These are phyloP conservation scores for Cacatua alba DNA, from an alignment of 2,113 vertebrate genomes.

Conservation along the genomic window DNA sequence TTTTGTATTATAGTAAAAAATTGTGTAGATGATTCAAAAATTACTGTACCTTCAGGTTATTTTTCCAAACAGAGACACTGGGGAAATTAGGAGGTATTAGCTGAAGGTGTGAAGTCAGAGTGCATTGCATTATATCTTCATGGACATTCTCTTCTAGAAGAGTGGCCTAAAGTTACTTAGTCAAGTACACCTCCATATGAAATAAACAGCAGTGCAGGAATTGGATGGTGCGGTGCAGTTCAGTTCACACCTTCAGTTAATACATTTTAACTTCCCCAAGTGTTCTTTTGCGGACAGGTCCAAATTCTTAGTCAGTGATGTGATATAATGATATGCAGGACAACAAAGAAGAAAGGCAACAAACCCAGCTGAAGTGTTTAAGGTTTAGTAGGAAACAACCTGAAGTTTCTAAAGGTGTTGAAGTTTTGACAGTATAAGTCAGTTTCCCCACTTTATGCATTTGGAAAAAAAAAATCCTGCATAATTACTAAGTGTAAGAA, in stretches of 20 bases:
- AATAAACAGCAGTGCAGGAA: not conserved
- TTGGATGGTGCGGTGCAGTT: not conserved
- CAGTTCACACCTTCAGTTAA: not conserved
- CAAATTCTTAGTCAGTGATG: not conserved
- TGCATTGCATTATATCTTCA: not conserved
- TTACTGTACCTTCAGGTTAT: not conserved
- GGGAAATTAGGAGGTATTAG: slow-evolving; percentile 39
- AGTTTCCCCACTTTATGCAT: not conserved
- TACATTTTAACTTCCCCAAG: not conserved
- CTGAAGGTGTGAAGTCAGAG: not conserved
- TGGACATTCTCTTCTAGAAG: not conserved
- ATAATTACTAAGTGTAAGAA: not conserved
- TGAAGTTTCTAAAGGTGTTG: not conserved
- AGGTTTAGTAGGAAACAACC: not conserved
- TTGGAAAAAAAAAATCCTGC: not conserved
- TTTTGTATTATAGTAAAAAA: not conserved
- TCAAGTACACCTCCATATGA: not conserved
- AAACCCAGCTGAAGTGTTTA: not conserved
- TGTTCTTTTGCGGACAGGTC: not conserved
- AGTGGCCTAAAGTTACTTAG: not conserved
- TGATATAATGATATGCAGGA: not conserved
- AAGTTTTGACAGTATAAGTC: not conserved
- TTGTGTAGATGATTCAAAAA: not conserved
- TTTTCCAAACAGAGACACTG: slow-evolving; percentile 11
- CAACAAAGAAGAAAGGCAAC: not conserved